phyloP scores from a whole-genome alignment of 2,797 vertebrate genomes.

The Sebastes oblongus region DNA sequence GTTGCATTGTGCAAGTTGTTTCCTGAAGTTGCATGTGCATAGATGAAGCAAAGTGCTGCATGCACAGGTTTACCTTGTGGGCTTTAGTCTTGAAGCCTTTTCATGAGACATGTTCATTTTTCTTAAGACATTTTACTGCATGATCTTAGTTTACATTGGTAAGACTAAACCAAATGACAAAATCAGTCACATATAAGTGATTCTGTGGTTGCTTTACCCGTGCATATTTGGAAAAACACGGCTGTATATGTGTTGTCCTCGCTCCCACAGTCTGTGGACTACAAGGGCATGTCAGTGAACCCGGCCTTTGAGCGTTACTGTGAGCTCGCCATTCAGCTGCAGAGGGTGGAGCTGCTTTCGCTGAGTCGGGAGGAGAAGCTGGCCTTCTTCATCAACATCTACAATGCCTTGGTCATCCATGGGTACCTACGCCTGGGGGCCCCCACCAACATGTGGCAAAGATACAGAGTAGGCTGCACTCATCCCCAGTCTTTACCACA shows the following conservation, averaged over 20 bases:
- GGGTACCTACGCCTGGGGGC: slow-evolving; percentile 80
- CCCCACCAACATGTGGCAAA: slow-evolving; percentile 85
- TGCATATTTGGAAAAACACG: background rate
- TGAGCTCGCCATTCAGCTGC: slow-evolving; percentile 82
- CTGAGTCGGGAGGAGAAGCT: slow-evolving; percentile 84
- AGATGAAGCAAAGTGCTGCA: background rate
- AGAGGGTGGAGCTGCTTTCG: slow-evolving; percentile 80
- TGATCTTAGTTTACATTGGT: background rate
- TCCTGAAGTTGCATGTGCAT: background rate
- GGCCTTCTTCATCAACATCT: slow-evolving; percentile 88
- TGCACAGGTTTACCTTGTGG: background rate
- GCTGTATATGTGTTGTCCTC: background rate
- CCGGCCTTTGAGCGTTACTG: slow-evolving; percentile 80
- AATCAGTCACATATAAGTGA: background rate
- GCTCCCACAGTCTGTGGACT: slow-evolving; percentile 79
- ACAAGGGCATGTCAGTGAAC: slow-evolving; percentile 78
- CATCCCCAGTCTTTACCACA: background rate
- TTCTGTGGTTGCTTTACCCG: background rate
- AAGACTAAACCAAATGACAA: background rate
- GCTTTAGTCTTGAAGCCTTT: background rate
- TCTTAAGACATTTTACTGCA: background rate
- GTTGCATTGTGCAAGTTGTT: background rate
- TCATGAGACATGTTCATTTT: background rate
- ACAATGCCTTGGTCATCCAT: slow-evolving; percentile 86
- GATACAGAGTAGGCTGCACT: slow-evolving; percentile 78